These are phyloP conservation scores for Drosophila meridionalis DNA, from an alignment of 2,888 invertebrate species.

Conservation along the genomic window DNA sequence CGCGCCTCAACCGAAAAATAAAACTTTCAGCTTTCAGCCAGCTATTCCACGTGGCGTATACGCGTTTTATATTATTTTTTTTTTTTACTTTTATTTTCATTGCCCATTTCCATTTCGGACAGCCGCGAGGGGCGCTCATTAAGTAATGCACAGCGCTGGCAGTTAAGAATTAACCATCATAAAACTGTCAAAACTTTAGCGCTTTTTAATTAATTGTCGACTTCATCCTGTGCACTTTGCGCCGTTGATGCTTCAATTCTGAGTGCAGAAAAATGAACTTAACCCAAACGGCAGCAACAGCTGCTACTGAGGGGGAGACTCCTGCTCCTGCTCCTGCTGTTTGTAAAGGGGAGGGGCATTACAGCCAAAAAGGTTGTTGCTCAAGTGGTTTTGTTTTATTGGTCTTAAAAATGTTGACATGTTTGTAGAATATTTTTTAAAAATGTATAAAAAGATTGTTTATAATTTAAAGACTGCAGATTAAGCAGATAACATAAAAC, in stretches of 20 bases:
- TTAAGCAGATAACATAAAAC: background rate
- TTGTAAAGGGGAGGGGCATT: slow-evolving; percentile 2
- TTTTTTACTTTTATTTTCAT: slow-evolving; percentile 15
- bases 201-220: slow-evolving; percentile 51
- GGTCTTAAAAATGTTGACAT: background rate
- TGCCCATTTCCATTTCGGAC: slow-evolving; percentile 52
- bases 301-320: background rate
- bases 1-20: slow-evolving; percentile 30
- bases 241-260: slow-evolving; percentile 6
- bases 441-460: too few relatives aligned
- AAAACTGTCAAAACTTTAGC: slow-evolving; percentile 50
- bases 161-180: slow-evolving; percentile 38
- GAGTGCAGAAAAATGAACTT: slow-evolving; percentile 27
- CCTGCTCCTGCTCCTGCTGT: background rate
- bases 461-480: background rate
- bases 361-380: slow-evolving; percentile 2
- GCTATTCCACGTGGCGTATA: slow-evolving; percentile 50
- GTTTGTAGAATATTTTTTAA: background rate
- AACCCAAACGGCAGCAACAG: slow-evolving; percentile 5
- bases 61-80: slow-evolving; percentile 35
- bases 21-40: slow-evolving; percentile 16
- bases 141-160: slow-evolving; percentile 36
- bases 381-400: slow-evolving; percentile 6
- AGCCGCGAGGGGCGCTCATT: slow-evolving; percentile 40
- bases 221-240: slow-evolving; percentile 15